Evolutionary conservation across 2,888 invertebrate genomes (phyloP).

Genomic region (Tenthredo distinguenda): DNA sequence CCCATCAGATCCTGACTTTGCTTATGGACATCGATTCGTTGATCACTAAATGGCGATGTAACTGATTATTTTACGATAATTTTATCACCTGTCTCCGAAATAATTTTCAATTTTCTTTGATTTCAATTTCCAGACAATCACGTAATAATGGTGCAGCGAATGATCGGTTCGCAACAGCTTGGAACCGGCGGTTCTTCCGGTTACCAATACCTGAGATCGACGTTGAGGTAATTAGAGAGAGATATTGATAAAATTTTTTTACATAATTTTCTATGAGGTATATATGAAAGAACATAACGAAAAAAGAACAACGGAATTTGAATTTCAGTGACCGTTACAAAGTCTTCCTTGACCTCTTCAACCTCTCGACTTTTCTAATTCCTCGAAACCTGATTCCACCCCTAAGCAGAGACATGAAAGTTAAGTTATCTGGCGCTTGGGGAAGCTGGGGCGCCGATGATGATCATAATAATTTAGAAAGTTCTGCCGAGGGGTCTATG

Average conservation of each 20-base stretch:
- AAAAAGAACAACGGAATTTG: neutral
- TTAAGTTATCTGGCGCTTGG: slow-evolving; percentile 84
- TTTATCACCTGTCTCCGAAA: neutral
- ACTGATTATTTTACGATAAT: slow-evolving; percentile 73
- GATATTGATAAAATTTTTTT: neutral
- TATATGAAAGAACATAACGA: neutral
- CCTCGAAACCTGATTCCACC: slow-evolving; percentile 95
- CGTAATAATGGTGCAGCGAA: slow-evolving; percentile 98
- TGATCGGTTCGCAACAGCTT: slow-evolving; percentile 97
- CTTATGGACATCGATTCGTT: slow-evolving; percentile 99
- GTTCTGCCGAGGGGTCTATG: slow-evolving; percentile 67
- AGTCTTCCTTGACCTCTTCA: slow-evolving; percentile 98
- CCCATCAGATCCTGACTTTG: slow-evolving; percentile 95
- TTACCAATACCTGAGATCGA: slow-evolving; percentile 97
- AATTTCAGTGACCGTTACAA: slow-evolving; percentile 96
- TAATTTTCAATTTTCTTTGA: neutral
- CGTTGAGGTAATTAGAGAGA: slow-evolving; percentile 87
- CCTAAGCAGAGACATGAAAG: slow-evolving; percentile 90
- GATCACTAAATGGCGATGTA: slow-evolving; percentile 99
- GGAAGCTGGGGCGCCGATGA: slow-evolving; percentile 79
- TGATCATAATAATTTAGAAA: slow-evolving; percentile 66
- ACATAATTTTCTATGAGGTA: neutral
- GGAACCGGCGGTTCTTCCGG: slow-evolving; percentile 99
- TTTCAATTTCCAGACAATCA: slow-evolving; percentile 91
- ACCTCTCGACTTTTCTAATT: slow-evolving; percentile 96